Evolutionary conservation across 2,797 vertebrate species (phyloP).

Genomic region (Chaenodraco wilsoni): DNA sequence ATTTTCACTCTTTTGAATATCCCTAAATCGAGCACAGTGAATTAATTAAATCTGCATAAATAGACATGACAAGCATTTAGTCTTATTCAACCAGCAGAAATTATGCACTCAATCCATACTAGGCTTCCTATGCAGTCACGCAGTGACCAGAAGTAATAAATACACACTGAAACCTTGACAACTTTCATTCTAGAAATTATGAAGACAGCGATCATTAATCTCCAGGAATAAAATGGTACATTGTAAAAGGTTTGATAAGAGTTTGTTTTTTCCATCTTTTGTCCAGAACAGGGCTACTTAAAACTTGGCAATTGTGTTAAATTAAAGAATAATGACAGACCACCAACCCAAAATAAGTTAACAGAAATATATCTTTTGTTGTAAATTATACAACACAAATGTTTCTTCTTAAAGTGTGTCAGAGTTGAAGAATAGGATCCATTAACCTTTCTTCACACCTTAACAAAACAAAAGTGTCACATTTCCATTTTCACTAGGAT

Average conservation of each 20-base stretch:
- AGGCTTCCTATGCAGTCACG: conserved; percentile 56
- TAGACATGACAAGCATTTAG: conserved; percentile 69
- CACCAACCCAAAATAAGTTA: conserved; percentile 77
- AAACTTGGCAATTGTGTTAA: conserved; percentile 74
- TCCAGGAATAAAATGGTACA: conserved; percentile 81
- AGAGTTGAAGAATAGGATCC: conserved; percentile 50
- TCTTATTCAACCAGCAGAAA: conserved; percentile 70
- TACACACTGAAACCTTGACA: conserved; percentile 75
- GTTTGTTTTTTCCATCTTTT: conserved; percentile 71
- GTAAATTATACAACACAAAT: conserved; percentile 55
- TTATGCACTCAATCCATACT: conserved; percentile 59
- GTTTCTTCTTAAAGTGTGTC: conserved; percentile 60
- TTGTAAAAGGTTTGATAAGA: conserved; percentile 77
- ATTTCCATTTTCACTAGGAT: conserved; percentile 59
- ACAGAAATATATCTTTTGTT: conserved; percentile 73
- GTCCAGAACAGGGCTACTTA: conserved; percentile 79
- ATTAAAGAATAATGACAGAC: conserved; percentile 73
- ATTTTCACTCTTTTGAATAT: conserved; percentile 57
- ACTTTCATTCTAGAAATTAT: conserved; percentile 83
- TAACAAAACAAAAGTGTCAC: conserved; percentile 62
- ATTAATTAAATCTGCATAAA: conserved; percentile 75
- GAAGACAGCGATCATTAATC: conserved; percentile 77
- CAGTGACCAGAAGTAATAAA: conserved; percentile 76
- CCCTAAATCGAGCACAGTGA: conserved; percentile 68
- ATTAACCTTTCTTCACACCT: conserved; percentile 37